Conservation (phyloP, 35 echinoderm and acorn worm species). For the Amphiura filiformis region DNA sequence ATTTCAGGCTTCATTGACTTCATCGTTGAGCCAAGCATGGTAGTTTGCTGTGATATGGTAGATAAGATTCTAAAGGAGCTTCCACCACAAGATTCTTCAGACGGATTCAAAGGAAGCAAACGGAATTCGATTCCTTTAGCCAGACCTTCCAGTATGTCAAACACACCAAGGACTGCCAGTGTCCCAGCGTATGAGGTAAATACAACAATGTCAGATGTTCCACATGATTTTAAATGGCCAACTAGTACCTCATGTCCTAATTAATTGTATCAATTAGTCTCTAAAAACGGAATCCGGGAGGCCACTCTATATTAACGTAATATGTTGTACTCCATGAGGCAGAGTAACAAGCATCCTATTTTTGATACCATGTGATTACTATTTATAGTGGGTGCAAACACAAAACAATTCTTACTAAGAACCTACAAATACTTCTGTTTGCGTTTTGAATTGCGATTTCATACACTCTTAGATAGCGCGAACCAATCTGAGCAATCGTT, state of each 20-base stretch:
- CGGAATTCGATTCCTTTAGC: slow-evolving; percentile 81
- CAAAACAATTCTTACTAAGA: too few species aligned
- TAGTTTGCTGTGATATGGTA: slow-evolving; percentile 88
- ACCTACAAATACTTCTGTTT: too few species aligned
- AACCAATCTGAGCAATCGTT: too few species aligned
- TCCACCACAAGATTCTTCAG: slow-evolving; percentile 51
- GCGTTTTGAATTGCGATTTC: too few species aligned
- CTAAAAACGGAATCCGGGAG: background rate
- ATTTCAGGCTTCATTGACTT: slow-evolving; percentile 96
- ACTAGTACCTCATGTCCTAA: background rate
- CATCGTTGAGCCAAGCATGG: slow-evolving; percentile 93
- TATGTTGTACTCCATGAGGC: background rate
- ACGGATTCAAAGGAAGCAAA: slow-evolving; percentile 52
- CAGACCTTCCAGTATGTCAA: slow-evolving; percentile 54
- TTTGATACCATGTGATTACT: too few species aligned
- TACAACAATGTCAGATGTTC: slow-evolving; percentile 40
- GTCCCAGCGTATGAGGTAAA: slow-evolving; percentile 56
- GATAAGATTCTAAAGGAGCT: slow-evolving; percentile 76
- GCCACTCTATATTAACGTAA: background rate
- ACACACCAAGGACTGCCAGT: slow-evolving; percentile 61
- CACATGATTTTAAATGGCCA: background rate
- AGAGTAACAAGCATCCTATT: background rate
- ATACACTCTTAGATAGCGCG: too few species aligned
- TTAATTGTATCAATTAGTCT: background rate
- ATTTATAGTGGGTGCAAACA: too few species aligned